Evolutionary conservation across 2,797 vertebrate species (phyloP).

Genomic region (Fundulus diaphanus): DNA sequence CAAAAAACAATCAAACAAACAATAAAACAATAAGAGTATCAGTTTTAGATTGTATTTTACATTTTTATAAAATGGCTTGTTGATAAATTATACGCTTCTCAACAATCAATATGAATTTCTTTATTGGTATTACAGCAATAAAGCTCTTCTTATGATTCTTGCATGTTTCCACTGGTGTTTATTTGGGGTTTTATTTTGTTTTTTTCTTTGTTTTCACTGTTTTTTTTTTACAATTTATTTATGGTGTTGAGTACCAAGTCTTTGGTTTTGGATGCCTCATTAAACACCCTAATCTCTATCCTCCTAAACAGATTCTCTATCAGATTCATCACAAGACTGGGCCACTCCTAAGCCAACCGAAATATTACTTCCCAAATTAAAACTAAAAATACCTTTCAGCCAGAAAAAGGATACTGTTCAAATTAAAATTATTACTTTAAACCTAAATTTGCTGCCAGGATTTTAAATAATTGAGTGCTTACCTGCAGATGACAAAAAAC

Average conservation of each 20-base stretch:
- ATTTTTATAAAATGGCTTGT: too few relatives aligned
- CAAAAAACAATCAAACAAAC: too few relatives aligned
- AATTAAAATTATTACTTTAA: neutral
- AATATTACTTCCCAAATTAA: neutral
- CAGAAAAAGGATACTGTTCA: neutral
- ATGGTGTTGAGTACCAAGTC: neutral
- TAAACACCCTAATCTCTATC: neutral
- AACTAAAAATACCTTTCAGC: neutral
- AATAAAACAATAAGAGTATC: too few relatives aligned
- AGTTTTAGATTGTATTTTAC: too few relatives aligned
- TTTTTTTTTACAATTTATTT: neutral
- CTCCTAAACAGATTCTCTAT: neutral
- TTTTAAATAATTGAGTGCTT: too few relatives aligned
- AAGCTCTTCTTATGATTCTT: neutral
- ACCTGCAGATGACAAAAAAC: neutral
- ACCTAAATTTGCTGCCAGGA: neutral
- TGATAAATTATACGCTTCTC: too few relatives aligned
- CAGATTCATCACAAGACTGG: neutral
- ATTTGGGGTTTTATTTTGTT: too few relatives aligned
- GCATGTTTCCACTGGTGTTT: neutral
- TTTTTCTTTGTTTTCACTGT: neutral
- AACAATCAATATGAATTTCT: too few relatives aligned
- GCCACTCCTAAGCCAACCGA: neutral
- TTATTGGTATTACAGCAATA: too few relatives aligned
- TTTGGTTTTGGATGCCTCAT: neutral